A percentile compares a stretch with the other conserved stretches of the same genome.
Conservation (phyloP, 2,888 invertebrate species). For the Ormyrus nitidulus region DNA sequence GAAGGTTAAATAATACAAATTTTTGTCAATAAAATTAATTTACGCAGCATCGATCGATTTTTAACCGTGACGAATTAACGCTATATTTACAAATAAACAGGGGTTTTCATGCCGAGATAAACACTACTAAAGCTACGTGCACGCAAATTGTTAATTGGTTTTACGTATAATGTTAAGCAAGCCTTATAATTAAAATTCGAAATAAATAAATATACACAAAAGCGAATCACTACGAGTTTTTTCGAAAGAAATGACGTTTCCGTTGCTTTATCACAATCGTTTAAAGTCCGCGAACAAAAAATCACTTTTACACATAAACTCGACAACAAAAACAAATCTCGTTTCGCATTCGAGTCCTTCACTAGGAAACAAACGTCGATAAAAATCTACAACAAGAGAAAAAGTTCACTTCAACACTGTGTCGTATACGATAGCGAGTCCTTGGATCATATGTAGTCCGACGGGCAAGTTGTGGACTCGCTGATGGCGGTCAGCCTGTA, state of each 20-base stretch:
- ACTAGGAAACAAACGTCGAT: not conserved
- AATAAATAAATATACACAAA: slow-evolving; percentile 48
- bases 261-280: slow-evolving; percentile 47
- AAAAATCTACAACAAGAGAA: slow-evolving; percentile 5
- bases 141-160: slow-evolving; percentile 31
- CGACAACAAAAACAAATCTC: slow-evolving; percentile 1
- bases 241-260: slow-evolving; percentile 8
- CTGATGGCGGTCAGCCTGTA: slow-evolving; percentile 73
- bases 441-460: slow-evolving; percentile 70
- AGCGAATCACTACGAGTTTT: not conserved
- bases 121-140: slow-evolving; percentile 16
- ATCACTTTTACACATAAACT: not conserved
- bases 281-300: not conserved
- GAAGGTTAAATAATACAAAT: too few species aligned
- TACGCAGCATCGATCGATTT: too few species aligned
- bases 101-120: too few species aligned
- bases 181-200: slow-evolving; percentile 31
- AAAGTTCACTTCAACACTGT: slow-evolving; percentile 13
- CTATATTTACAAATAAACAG: too few species aligned
- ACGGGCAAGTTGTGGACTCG: slow-evolving; percentile 68
- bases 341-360: not conserved
- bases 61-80: too few species aligned
- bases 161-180: slow-evolving; percentile 18
- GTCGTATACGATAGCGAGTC: slow-evolving; percentile 23
- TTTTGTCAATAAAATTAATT: too few species aligned